Evolutionary conservation across 2,797 vertebrate genomes (phyloP).

Genomic region (Scyliorhinus canicula): DNA sequence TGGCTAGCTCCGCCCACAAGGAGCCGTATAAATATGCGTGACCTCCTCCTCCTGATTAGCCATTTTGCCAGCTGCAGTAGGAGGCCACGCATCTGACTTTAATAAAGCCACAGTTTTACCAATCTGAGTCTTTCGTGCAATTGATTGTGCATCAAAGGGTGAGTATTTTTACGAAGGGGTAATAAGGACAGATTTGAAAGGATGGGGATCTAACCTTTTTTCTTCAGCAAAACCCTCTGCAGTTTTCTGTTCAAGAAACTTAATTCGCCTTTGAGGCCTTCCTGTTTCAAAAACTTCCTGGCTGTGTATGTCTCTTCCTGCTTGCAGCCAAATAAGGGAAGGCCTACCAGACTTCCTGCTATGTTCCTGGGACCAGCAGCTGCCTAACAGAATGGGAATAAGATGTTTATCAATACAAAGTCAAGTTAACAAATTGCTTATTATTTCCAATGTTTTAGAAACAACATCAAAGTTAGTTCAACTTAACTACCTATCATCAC

Average conservation of each 20-base stretch:
- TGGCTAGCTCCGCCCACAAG: too few species aligned
- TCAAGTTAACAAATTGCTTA: background rate
- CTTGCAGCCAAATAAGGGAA: background rate
- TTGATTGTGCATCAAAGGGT: too few species aligned
- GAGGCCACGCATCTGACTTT: too few species aligned
- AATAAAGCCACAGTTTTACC: too few species aligned
- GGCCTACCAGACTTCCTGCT: background rate
- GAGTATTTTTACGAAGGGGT: background rate
- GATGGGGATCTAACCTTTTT: background rate
- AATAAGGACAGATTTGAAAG: background rate
- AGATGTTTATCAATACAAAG: background rate
- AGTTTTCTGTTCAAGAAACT: background rate
- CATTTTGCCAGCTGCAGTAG: too few species aligned
- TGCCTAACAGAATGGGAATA: background rate
- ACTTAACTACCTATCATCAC: background rate
- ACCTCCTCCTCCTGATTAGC: too few species aligned
- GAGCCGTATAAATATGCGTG: too few species aligned
- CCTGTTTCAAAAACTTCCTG: background rate
- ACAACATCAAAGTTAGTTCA: background rate
- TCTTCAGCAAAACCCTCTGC: background rate
- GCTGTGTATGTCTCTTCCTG: background rate
- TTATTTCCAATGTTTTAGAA: background rate
- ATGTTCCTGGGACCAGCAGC: background rate
- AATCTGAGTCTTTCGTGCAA: too few species aligned
- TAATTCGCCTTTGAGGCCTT: background rate